Evolutionary conservation across 2,113 vertebrate genomes (phyloP), one percentile per base, ranked within the genome.

Genomic region (Poeciliopsis occidentalis): DNA sequence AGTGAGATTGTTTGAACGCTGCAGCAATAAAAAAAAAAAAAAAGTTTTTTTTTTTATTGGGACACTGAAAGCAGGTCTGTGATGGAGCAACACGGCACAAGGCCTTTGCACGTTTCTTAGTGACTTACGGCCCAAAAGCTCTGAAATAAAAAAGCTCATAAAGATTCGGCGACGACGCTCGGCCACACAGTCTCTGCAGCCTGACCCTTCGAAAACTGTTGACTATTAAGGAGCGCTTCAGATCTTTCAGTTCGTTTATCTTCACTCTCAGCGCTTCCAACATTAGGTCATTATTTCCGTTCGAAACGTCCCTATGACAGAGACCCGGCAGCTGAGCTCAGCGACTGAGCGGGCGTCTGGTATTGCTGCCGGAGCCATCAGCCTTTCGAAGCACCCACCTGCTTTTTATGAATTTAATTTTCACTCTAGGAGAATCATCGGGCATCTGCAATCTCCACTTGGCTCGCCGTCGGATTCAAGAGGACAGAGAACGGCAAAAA

Each of bases 311-410:
- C 39, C 70, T 51, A 41, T 65, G 24, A 71, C 64, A 71, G 79
- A 65, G 63, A 88, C 64, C 73, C 84, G 76, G 81, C 82, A 89
- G 82, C 90, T 86, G 84, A 86, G 66, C 69, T 39, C 81, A 78
- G 71, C 66, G 57, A 71, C 78, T 89, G 81, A 51, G 60, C 10
- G 68, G 78, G 64, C 75, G 77, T 8, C 88, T 84, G 84, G 76
- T 80, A 78, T 85, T 78, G 83, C 64, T 5, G 47, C 31, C 67
- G 65, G 76, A 82, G 73, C 73, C 79, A 84, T 67, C 66, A 72
- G 83, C 70, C 80, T 92, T 31, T 91, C 91, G 84, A 91, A 87
- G 88, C 85, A 75, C 75, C 86, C 87, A 89, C 83, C 88, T 92
- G 88, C 79, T 88, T 87, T 91, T 76, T 76, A 88, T 92, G 90